Evolutionary conservation across 2,797 vertebrate genomes (phyloP).

Genomic region (Triplophysa bombifrons): DNA sequence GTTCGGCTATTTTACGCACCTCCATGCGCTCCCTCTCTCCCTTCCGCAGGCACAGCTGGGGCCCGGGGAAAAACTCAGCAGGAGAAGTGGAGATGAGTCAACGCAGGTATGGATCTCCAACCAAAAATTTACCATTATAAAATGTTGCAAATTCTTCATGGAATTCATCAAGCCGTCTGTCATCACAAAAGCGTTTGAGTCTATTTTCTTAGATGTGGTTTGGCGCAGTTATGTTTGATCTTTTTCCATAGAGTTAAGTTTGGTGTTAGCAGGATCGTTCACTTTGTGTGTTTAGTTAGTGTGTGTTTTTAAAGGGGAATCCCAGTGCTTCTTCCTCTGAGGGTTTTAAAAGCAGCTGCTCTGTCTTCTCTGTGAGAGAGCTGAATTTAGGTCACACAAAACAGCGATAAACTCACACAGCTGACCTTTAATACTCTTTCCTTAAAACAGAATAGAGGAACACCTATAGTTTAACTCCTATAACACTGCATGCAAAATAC

Average conservation of each 20-base stretch:
- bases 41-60: slow-evolving; percentile 91
- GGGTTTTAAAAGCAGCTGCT: background rate
- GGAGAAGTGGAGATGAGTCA: slow-evolving; percentile 78
- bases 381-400: slow-evolving; percentile 23
- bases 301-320: slow-evolving; percentile 24
- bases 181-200: background rate
- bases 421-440: background rate
- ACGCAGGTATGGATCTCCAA: slow-evolving; percentile 76
- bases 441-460: slow-evolving; percentile 7
- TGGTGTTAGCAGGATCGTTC: background rate
- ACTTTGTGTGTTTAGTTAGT: background rate
- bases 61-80: slow-evolving; percentile 77
- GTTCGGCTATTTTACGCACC: slow-evolving; percentile 68
- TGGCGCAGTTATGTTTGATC: background rate
- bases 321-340: background rate
- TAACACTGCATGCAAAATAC: too few relatives aligned
- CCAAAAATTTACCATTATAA: too few relatives aligned
- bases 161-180: background rate
- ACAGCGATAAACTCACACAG: background rate
- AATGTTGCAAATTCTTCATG: background rate
- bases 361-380: slow-evolving; percentile 18
- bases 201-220: background rate
- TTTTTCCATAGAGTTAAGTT: background rate
- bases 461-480: background rate
- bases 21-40: slow-evolving; percentile 83